Evolutionary conservation across 2,888 invertebrate genomes (phyloP).

Genomic region (Dendrolimus houi): DNA sequence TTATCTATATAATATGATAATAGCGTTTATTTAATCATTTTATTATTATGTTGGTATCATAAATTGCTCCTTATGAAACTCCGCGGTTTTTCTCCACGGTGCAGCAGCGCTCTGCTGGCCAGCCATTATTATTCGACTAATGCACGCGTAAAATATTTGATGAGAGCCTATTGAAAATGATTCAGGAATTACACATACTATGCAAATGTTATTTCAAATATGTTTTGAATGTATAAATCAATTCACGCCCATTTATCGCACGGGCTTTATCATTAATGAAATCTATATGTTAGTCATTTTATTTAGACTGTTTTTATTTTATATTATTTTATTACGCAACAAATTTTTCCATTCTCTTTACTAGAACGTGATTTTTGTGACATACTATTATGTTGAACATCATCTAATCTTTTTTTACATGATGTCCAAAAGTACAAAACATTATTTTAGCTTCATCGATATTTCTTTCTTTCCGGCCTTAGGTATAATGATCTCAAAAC

Average conservation of each 20-base stretch:
- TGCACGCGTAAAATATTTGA: background rate
- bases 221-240: background rate
- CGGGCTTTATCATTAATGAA: background rate
- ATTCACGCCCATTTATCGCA: background rate
- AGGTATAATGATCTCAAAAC: too few species aligned
- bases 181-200: background rate
- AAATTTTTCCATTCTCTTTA: too few species aligned
- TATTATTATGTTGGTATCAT: constrained; percentile 3
- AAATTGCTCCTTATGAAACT: constrained; percentile 3
- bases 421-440: too few species aligned
- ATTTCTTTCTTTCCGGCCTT: too few species aligned
- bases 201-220: background rate
- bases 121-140: background rate
- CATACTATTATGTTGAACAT: too few species aligned
- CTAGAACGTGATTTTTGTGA: too few species aligned
- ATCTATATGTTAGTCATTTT: background rate
- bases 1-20: background rate
- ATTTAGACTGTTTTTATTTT: background rate
- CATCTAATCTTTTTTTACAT: too few species aligned
- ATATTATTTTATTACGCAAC: too few species aligned
- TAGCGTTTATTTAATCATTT: background rate
- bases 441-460: too few species aligned
- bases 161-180: background rate
- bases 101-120: background rate
- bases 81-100: constrained; percentile 3